Evolutionary conservation across 2,888 invertebrate genomes (phyloP), one percentile per base, ranked within the genome.

Genomic region (Sturmia bella): DNA sequence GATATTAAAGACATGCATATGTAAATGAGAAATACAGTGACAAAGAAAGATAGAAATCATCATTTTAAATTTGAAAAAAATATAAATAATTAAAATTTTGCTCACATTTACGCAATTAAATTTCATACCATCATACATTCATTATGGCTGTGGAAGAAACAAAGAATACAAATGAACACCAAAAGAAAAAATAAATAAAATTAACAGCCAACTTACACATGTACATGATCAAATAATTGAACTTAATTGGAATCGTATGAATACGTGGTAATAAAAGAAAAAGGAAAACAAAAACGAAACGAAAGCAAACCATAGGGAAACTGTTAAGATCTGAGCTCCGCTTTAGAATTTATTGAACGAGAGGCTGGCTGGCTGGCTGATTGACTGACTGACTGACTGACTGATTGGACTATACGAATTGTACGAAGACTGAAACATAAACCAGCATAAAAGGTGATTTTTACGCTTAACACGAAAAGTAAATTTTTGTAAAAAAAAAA

Each of bases 61-160:
- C 19, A 76, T 24, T 61, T 61, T 43, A 68, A 69, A 61, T 68
- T 76, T 45, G 24, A 56, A 37, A 74, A n/a, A 32, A 24, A 39
- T 45, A 74, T 59, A 76, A 69, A 69, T 70, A 69, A 77, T 77
- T 77, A 63, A 77, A 77, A 77, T 77, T 77, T 70, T 77, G 61
- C 45, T 77, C 77, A 77, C 77, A 77, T 77, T 77, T 77, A 56
- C 61, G 69, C 77, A 77, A 70, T 77, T 77, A 77, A 77, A 77
- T 77, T 70, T 63, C 61, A 76, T 69, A 76, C 68, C 69, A 32
- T 32, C 32, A 69, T 61, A 68, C 56, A 74, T 61, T 72, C 61
- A 59, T 66, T 68, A 50, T 52, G 50, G 11, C n/a, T 59, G 21
- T 19, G 32, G 39, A 41, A 59, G 56, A 39, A 66, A 68, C 66